Evolutionary conservation across 1,140 invertebrate species (phyloP).

Genomic region (Pararge aegeria): DNA sequence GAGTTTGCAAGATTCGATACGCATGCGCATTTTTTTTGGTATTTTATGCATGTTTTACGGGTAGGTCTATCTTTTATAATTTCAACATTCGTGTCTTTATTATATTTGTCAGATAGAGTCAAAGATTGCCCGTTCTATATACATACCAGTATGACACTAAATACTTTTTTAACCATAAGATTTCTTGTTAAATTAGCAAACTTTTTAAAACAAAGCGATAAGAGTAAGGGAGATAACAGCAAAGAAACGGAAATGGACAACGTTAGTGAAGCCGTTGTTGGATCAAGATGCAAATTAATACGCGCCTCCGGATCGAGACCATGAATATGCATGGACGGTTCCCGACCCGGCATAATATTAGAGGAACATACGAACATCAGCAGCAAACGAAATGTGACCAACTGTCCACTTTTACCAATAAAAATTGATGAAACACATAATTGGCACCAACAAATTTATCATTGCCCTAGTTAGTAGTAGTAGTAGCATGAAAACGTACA

Average conservation of each 20-base stretch:
- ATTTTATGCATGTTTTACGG: too few relatives aligned
- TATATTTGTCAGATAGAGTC: too few relatives aligned
- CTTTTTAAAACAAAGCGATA: slow-evolving; percentile 1
- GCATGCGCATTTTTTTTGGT: too few relatives aligned
- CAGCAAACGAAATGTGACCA: neutral
- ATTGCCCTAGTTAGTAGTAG: too few relatives aligned
- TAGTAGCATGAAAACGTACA: too few relatives aligned
- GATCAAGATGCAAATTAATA: slow-evolving; percentile 76
- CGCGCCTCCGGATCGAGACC: slow-evolving; percentile 56
- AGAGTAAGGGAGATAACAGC: slow-evolving; percentile 16
- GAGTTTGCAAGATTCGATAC: neutral
- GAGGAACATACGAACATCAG: slow-evolving; percentile 21
- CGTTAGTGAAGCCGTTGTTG: slow-evolving; percentile 50
- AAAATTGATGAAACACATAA: neutral
- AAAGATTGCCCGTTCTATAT: too few relatives aligned
- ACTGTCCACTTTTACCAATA: neutral
- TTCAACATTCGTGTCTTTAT: too few relatives aligned
- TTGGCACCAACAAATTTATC: too few relatives aligned
- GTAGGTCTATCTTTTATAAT: too few relatives aligned
- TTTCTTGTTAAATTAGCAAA: neutral
- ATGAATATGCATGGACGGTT: slow-evolving; percentile 71
- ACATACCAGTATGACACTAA: too few relatives aligned
- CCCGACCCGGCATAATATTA: slow-evolving; percentile 59
- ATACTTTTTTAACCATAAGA: too few relatives aligned
- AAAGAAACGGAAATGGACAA: slow-evolving; percentile 68